A percentile compares a stretch with the other conserved stretches of the same genome.
These are phyloP conservation scores for Lithosia quadra DNA, from an alignment of 2,888 invertebrate genomes.

Conservation along the genomic window DNA sequence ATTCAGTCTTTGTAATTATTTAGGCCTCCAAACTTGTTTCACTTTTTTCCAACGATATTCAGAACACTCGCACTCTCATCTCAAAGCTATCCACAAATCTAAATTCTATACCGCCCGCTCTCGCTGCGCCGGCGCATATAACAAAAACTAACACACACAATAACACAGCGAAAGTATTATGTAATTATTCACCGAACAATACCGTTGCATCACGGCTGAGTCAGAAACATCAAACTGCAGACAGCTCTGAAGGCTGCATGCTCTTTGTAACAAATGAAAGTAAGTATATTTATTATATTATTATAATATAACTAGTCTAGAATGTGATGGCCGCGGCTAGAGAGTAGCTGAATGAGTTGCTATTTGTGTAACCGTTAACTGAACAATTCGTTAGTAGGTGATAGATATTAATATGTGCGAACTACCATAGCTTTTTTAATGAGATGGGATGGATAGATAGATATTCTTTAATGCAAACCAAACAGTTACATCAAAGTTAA, in stretches of 20 bases:
- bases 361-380: not conserved
- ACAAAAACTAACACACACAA: conserved; percentile 33
- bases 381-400: not conserved
- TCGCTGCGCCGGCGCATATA: conserved; percentile 17
- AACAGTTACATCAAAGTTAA: too few relatives aligned
- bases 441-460: too few relatives aligned
- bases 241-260: conserved; percentile 10
- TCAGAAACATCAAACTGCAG: conserved; percentile 14
- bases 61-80: not conserved
- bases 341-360: not conserved
- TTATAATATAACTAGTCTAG: not conserved
- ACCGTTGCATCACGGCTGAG: conserved; percentile 39
- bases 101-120: conserved; percentile 6
- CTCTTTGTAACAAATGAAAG: conserved; percentile 28
- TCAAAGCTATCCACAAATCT: not conserved
- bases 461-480: too few relatives aligned
- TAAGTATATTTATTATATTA: not conserved
- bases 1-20: not conserved
- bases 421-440: too few relatives aligned
- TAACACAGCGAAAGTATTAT: conserved; percentile 51
- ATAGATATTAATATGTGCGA: not conserved
- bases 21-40: not conserved
- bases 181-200: conserved; percentile 45
- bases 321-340: not conserved
- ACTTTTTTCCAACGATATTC: not conserved